These are phyloP conservation scores for Euthynnus affinis DNA, from an alignment of 2,797 vertebrate species.

Conservation along the genomic window DNA sequence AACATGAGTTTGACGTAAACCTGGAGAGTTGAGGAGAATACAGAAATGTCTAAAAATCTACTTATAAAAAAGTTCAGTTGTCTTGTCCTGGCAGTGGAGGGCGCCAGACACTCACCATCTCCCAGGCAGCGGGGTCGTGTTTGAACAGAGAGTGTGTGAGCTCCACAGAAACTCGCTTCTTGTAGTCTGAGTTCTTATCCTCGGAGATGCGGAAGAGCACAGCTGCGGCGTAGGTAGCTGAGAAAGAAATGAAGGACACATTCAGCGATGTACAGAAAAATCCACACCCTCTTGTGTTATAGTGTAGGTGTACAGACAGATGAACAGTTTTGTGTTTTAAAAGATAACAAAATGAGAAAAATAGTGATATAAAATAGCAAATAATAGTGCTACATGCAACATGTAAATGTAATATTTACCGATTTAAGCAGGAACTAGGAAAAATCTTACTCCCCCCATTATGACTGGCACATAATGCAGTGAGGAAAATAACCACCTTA, in stretches of 20 bases:
- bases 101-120: conserved; percentile 88
- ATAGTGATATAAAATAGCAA: no score
- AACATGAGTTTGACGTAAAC: background rate
- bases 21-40: background rate
- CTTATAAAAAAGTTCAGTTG: conserved; percentile 4
- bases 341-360: background rate
- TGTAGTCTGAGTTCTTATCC: conserved; percentile 96
- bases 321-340: background rate
- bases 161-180: conserved; percentile 95
- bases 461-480: no score
- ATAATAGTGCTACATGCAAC: background rate
- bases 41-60: background rate
- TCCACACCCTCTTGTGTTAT: background rate
- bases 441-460: no score
- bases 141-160: conserved; percentile 98
- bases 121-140: conserved; percentile 93
- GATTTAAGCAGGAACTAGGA: no score
- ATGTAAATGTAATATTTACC: no score
- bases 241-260: conserved; percentile 4
- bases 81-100: conserved; percentile 22
- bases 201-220: conserved; percentile 98
- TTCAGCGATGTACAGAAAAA: background rate
- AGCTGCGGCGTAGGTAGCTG: conserved; percentile 96
- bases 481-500: background rate
- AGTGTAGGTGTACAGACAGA: background rate